phyloP scores from a whole-genome alignment of 2,113 vertebrate species.

The Pterocles gutturalis region DNA sequence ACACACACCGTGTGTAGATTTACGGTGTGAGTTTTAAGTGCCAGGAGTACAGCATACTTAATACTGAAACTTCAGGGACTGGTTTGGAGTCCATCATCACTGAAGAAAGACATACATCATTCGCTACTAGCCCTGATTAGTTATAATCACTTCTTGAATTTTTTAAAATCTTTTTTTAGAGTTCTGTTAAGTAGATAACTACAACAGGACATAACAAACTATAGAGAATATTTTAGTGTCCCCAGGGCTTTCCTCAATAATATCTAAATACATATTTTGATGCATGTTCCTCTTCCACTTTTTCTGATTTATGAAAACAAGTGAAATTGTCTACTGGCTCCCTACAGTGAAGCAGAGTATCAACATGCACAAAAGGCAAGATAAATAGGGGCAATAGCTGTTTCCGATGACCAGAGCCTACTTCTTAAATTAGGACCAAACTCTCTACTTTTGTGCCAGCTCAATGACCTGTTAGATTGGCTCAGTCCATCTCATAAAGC shows the following conservation, averaged over 20 bases:
- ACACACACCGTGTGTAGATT: neutral
- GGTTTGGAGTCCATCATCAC: neutral
- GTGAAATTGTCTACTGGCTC: neutral
- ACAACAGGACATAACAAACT: neutral
- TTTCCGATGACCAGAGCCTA: neutral
- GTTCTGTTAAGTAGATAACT: neutral
- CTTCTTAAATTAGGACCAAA: neutral
- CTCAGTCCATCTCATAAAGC: neutral
- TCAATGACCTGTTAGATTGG: neutral
- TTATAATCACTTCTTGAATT: neutral
- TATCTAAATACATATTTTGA: neutral
- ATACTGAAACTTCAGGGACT: neutral
- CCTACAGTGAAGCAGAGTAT: neutral
- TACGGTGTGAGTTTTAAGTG: neutral
- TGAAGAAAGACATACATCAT: neutral
- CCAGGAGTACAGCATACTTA: neutral
- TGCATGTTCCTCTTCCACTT: neutral
- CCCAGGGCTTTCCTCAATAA: neutral
- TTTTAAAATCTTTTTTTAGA: neutral
- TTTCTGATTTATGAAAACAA: neutral
- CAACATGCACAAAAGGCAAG: neutral
- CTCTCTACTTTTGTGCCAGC: neutral
- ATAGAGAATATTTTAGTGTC: neutral
- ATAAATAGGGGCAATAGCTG: neutral
- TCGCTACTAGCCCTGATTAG: neutral